phyloP scores from a whole-genome alignment of 2,888 invertebrate genomes.

The Apodemia hepburni region DNA sequence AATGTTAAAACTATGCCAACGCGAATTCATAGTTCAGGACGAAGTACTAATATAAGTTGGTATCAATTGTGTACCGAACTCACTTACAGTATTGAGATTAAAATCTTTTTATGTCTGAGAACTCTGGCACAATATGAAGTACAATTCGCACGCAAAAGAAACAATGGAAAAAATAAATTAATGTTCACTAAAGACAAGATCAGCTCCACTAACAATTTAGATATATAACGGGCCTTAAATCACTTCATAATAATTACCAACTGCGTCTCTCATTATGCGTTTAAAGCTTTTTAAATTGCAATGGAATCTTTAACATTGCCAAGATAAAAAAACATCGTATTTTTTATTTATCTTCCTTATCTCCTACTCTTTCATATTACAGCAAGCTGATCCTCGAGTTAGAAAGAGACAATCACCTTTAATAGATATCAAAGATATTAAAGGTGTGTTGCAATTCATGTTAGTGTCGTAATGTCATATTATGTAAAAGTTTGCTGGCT shows the following conservation, averaged over 20 bases:
- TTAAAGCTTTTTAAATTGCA: not conserved
- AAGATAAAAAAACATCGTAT: too few species aligned
- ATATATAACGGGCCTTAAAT: not conserved
- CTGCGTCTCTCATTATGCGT: not conserved
- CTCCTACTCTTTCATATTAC: too few species aligned
- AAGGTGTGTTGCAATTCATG: too few species aligned
- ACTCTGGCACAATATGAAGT: constrained; percentile 9
- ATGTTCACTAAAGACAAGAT: constrained; percentile 8
- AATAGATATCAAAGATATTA: too few species aligned
- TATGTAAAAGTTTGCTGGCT: too few species aligned
- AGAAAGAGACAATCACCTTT: too few species aligned
- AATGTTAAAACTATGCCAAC: not conserved
- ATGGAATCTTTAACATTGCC: too few species aligned
- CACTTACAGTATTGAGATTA: not conserved
- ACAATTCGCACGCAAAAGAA: constrained; percentile 12
- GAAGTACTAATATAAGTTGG: not conserved
- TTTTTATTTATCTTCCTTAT: too few species aligned
- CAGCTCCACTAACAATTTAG: constrained; percentile 3
- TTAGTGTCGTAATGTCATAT: too few species aligned
- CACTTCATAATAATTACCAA: not conserved
- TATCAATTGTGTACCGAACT: constrained; percentile 5
- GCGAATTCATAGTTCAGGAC: not conserved
- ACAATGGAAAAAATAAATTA: constrained; percentile 2
- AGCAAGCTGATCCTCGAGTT: too few species aligned
- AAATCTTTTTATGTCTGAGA: constrained; percentile 14